These are phyloP conservation scores for Coecobrya sp. DNA, from an alignment of 2,888 invertebrate species.

Conservation along the genomic window DNA sequence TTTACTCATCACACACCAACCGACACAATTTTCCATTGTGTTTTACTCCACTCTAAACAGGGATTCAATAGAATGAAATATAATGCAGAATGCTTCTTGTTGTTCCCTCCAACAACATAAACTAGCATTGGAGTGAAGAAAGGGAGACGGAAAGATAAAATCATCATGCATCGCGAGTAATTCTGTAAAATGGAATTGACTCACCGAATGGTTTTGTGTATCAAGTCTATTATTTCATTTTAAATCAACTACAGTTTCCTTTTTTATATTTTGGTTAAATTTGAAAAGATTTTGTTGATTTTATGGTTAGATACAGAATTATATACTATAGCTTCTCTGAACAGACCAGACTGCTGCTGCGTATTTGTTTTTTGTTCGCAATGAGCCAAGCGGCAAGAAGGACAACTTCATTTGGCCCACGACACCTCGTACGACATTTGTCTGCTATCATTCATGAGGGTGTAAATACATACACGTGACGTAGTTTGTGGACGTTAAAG, in stretches of 20 bases:
- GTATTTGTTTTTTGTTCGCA: neutral
- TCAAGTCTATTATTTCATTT: conserved; percentile 38
- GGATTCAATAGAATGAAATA: conserved; percentile 48
- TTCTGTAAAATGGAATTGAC: conserved; percentile 43
- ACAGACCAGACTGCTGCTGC: neutral
- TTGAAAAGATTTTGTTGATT: neutral
- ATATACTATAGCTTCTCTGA: neutral
- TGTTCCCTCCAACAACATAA: conserved; percentile 38
- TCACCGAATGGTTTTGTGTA: conserved; percentile 28
- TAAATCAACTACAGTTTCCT: conserved; percentile 8
- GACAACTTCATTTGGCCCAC: conserved; percentile 10
- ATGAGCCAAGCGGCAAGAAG: neutral
- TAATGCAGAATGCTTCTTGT: neutral
- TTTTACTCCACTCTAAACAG: neutral
- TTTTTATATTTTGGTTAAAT: neutral
- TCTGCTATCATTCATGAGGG: neutral
- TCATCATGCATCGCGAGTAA: neutral
- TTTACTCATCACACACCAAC: conserved; percentile 53
- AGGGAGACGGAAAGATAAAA: neutral
- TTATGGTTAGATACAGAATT: neutral
- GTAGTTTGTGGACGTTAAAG: neutral
- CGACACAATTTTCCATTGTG: conserved; percentile 48
- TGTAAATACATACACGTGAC: conserved; percentile 11
- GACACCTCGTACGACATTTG: neutral
- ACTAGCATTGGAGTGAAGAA: neutral